Percentiles rank a stretch among this genome's conserved stretches.
These are phyloP conservation scores for Ceratina calcarata DNA, from an alignment of 1,140 invertebrate genomes.

Conservation along the genomic window DNA sequence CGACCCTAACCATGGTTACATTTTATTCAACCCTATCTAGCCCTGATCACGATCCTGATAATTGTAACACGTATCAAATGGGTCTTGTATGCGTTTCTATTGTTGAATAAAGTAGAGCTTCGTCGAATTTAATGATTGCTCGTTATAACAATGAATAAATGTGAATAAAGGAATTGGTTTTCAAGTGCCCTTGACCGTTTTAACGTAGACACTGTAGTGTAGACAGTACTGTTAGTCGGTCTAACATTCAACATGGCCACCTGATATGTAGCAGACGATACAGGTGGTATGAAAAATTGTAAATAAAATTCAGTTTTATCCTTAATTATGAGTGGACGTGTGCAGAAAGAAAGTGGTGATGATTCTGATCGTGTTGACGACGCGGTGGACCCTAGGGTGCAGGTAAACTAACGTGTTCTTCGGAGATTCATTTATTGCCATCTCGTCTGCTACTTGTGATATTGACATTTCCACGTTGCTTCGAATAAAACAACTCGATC, in stretches of 20 bases:
- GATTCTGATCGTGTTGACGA: constrained; percentile 77
- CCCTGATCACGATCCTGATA: no score
- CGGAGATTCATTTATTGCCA: constrained; percentile 26
- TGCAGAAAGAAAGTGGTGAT: constrained; percentile 67
- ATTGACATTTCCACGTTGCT: constrained; percentile 60
- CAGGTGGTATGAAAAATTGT: constrained; percentile 75
- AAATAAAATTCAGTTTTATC: constrained; percentile 70
- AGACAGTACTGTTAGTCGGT: constrained; percentile 40
- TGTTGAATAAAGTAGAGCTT: no score
- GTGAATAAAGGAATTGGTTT: constrained; percentile 1
- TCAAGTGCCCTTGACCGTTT: constrained; percentile 29
- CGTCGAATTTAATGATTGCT: no score
- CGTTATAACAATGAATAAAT: not conserved
- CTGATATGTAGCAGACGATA: constrained; percentile 76
- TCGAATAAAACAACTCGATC: not conserved
- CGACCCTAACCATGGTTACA: not conserved
- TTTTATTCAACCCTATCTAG: not conserved
- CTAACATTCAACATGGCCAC: constrained; percentile 76
- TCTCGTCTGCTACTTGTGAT: constrained; percentile 22
- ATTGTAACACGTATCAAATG: no score
- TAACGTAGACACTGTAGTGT: constrained; percentile 17
- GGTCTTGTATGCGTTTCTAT: no score
- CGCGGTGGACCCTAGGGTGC: constrained; percentile 80
- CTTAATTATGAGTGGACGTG: constrained; percentile 77
- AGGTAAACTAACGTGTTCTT: constrained; percentile 69